Percentiles rank a stretch among this genome's conserved stretches.
Evolutionary conservation across 2,113 vertebrate species (phyloP).

Genomic region (Pleuronectes platessa): DNA sequence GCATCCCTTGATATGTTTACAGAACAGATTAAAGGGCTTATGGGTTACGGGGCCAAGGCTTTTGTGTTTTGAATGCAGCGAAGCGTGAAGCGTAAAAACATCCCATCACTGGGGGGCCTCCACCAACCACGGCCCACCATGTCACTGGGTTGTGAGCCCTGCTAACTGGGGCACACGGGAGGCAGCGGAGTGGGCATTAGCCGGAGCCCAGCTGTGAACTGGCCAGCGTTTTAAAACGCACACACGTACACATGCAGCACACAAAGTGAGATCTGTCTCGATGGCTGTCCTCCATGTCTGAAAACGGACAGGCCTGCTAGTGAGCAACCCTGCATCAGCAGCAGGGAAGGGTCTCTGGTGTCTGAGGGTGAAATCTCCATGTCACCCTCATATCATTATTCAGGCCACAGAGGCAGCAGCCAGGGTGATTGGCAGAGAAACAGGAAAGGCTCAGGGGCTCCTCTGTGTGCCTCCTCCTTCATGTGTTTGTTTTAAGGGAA

Average conservation of each 20-base stretch:
- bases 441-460: slow-evolving; percentile 23
- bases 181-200: slow-evolving; percentile 53
- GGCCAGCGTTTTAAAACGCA: slow-evolving; percentile 30
- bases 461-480: neutral
- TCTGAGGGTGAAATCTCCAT: slow-evolving; percentile 24
- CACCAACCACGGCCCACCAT: slow-evolving; percentile 39
- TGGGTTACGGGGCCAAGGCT: slow-evolving; percentile 68
- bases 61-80: slow-evolving; percentile 72
- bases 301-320: neutral
- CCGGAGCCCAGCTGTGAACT: slow-evolving; percentile 52
- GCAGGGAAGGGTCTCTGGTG: slow-evolving; percentile 11
- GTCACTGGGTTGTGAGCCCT: slow-evolving; percentile 35
- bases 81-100: slow-evolving; percentile 75
- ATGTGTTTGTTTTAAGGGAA: slow-evolving; percentile 54
- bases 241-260: slow-evolving; percentile 37
- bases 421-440: slow-evolving; percentile 28
- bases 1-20: slow-evolving; percentile 65
- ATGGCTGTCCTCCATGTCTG: neutral
- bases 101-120: slow-evolving; percentile 51
- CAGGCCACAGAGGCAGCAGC: slow-evolving; percentile 8
- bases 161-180: slow-evolving; percentile 61
- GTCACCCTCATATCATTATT: slow-evolving; percentile 25
- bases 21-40: slow-evolving; percentile 73
- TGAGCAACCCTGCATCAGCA: neutral
- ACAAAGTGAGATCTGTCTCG: slow-evolving; percentile 24